These are phyloP conservation scores for silkworm (Bombyx mori) DNA, from an alignment of 1,140 invertebrate species.

Conservation along the genomic window DNA sequence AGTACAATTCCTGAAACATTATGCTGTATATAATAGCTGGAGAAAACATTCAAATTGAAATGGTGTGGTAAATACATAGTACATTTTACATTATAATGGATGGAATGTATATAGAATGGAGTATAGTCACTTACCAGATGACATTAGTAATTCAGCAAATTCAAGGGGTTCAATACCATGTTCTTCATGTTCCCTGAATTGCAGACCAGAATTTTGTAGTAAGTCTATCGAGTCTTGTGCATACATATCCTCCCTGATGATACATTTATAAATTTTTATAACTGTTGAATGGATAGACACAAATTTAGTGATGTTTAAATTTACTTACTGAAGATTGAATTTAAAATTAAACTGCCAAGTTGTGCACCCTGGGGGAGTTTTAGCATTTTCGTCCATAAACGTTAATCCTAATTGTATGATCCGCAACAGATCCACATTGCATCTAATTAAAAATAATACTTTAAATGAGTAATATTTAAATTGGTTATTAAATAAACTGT, in stretches of 20 bases:
- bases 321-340: constrained; percentile 90
- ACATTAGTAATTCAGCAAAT: constrained; percentile 97
- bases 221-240: constrained; percentile 99
- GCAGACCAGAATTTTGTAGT: constrained; percentile 95
- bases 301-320: background rate
- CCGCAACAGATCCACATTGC: constrained; percentile 95
- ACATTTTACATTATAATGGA: too few species aligned
- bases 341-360: constrained; percentile 99
- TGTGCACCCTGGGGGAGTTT: constrained; percentile 90
- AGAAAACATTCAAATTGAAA: too few species aligned
- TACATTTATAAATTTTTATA: constrained; percentile 15
- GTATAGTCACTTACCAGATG: constrained; percentile 76
- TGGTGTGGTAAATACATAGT: too few species aligned
- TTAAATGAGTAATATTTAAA: too few species aligned
- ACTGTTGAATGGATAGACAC: too few species aligned
- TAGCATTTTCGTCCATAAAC: constrained; percentile 95
- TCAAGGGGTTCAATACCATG: constrained; percentile 96
- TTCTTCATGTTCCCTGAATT: constrained; percentile 97
- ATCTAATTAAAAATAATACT: constrained; percentile 58
- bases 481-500: too few species aligned
- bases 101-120: too few species aligned
- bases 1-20: constrained; percentile 83
- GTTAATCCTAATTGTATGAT: constrained; percentile 97
- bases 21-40: too few species aligned
- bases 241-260: constrained; percentile 95